Evolutionary conservation across 2,888 invertebrate species (phyloP).

Genomic region (Dioctria rufipes): DNA sequence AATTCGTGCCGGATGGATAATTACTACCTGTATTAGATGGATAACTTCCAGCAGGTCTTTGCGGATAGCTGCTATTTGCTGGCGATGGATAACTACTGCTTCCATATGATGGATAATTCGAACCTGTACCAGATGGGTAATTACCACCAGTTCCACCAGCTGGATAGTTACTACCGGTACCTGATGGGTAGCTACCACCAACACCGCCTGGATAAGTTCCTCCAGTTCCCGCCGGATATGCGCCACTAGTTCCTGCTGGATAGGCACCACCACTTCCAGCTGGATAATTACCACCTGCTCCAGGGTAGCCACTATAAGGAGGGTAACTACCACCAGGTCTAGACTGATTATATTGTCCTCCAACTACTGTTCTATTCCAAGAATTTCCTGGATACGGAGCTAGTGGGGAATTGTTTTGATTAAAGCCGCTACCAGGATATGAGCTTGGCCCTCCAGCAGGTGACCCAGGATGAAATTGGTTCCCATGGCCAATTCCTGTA

Average conservation of each 20-base stretch:
- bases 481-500: neutral
- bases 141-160: neutral
- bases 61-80: too few species aligned
- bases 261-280: neutral
- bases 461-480: neutral
- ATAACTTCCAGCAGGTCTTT: too few species aligned
- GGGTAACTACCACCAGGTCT: neutral
- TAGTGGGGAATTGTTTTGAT: neutral
- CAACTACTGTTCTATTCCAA: neutral
- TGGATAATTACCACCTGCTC: neutral
- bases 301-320: neutral
- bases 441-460: neutral
- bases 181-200: neutral
- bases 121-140: too few species aligned
- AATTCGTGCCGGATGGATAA: neutral
- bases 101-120: constrained; percentile 3
- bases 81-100: neutral
- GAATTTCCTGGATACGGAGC: neutral
- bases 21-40: neutral
- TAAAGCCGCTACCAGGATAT: neutral
- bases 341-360: neutral
- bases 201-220: neutral
- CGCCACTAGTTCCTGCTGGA: neutral
- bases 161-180: constrained; percentile 1
- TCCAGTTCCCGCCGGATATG: neutral